phyloP scores from a whole-genome alignment of 2,888 invertebrate species.

The Koerneria pararmatus region DNA sequence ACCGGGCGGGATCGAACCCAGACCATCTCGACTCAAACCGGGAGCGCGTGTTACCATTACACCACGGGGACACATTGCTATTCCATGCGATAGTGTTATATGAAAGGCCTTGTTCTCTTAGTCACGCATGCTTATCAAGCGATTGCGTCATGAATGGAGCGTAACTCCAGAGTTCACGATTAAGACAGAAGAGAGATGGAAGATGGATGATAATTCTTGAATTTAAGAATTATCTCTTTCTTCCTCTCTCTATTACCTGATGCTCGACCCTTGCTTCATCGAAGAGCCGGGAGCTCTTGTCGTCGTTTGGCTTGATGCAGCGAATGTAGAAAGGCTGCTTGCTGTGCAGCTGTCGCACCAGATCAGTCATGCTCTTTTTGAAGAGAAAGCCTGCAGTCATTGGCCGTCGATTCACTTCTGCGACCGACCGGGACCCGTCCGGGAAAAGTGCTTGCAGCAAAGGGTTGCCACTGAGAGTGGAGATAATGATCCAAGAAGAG shows the following conservation, averaged over 20 bases:
- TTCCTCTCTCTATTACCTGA: constrained; percentile 57
- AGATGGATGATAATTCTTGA: background rate
- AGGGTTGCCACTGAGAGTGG: too few relatives aligned
- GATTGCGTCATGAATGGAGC: too few relatives aligned
- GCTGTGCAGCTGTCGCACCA: constrained; percentile 80
- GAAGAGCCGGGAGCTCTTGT: constrained; percentile 80
- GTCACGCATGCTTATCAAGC: too few relatives aligned
- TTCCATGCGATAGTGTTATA: too few relatives aligned
- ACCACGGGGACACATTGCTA: too few relatives aligned
- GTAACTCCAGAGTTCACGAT: too few relatives aligned
- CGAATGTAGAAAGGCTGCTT: constrained; percentile 80
- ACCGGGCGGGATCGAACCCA: too few relatives aligned
- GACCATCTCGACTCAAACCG: too few relatives aligned
- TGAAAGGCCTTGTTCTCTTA: too few relatives aligned
- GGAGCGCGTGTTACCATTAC: too few relatives aligned
- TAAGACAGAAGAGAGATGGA: background rate
- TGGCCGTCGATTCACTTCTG: constrained; percentile 88
- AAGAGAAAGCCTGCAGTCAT: constrained; percentile 88
- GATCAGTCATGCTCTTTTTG: constrained; percentile 80
- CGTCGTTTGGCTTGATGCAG: constrained; percentile 93
- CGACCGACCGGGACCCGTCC: constrained; percentile 85
- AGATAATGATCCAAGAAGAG: too few relatives aligned
- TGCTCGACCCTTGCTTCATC: constrained; percentile 74
- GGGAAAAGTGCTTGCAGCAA: constrained; percentile 88
- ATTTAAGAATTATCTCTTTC: too few relatives aligned